These are phyloP conservation scores for Xiphydria camelus DNA, from an alignment of 2,888 invertebrate genomes.

Conservation along the genomic window DNA sequence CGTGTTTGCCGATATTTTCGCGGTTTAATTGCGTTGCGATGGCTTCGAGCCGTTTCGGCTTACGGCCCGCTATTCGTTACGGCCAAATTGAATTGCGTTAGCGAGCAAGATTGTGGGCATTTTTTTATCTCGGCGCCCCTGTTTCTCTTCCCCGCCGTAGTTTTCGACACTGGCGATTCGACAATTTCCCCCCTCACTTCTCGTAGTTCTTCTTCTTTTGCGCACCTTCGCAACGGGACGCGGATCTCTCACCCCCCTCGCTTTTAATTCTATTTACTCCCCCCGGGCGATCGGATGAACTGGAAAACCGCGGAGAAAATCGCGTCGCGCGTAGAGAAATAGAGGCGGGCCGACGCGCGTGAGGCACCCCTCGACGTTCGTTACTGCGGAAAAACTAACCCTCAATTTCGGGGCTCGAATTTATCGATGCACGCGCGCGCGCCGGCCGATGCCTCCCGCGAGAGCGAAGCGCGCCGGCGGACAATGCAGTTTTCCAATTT, in stretches of 20 bases:
- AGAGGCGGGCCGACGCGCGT: too few relatives aligned
- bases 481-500: conserved; percentile 50
- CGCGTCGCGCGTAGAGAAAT: too few relatives aligned
- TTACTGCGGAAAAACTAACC: conserved; percentile 22
- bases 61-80: conserved; percentile 36
- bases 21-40: conserved; percentile 54
- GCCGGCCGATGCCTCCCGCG: conserved; percentile 25
- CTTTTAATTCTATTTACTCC: too few relatives aligned
- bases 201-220: too few relatives aligned
- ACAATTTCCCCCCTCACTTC: too few relatives aligned
- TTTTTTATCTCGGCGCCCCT: too few relatives aligned
- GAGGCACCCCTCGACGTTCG: conserved; percentile 18
- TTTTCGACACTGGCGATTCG: too few relatives aligned
- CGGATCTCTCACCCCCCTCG: too few relatives aligned
- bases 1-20: conserved; percentile 52
- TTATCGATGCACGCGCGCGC: conserved; percentile 26
- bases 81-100: conserved; percentile 46
- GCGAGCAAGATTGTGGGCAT: conserved; percentile 45
- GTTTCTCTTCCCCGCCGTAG: too few relatives aligned
- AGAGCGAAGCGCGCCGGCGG: conserved; percentile 29
- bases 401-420: conserved; percentile 27
- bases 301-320: too few relatives aligned
- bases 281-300: too few relatives aligned
- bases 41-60: conserved; percentile 38
- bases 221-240: too few relatives aligned